Conservation (phyloP, 1,140 invertebrate species). For the Atta colombica region DNA sequence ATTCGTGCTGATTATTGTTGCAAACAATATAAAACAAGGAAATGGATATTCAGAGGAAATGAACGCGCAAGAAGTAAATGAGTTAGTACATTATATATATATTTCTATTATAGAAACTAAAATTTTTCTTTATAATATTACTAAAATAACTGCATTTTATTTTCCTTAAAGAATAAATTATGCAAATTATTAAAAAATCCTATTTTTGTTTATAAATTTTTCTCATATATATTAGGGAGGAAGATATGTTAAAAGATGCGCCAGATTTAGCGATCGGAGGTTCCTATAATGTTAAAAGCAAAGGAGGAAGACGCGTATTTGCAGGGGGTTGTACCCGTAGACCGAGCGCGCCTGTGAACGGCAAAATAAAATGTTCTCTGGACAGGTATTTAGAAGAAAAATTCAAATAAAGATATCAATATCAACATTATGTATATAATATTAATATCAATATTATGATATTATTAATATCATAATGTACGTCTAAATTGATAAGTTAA, state of each 20-base stretch:
- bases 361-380: slow-evolving; percentile 83
- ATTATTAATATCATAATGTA: no score
- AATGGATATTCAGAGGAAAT: slow-evolving; percentile 4
- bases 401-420: not conserved
- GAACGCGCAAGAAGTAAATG: not conserved
- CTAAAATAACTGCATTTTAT: not conserved
- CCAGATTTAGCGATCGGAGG: not conserved
- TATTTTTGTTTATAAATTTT: not conserved
- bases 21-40: slow-evolving; percentile 7
- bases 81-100: slow-evolving; percentile 47
- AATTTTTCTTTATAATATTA: not conserved
- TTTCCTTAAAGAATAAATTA: not conserved
- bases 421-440: no score
- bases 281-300: slow-evolving; percentile 44
- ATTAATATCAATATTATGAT: no score
- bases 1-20: slow-evolving; percentile 3
- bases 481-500: slow-evolving; percentile 14
- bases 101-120: not conserved
- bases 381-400: slow-evolving; percentile 73
- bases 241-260: not conserved
- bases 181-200: not conserved
- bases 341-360: slow-evolving; percentile 83
- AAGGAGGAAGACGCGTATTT: slow-evolving; percentile 38
- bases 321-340: slow-evolving; percentile 75
- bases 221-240: not conserved